These are phyloP conservation scores for Podotricha telesiphe DNA, from an alignment of 2,888 invertebrate species.

Conservation along the genomic window DNA sequence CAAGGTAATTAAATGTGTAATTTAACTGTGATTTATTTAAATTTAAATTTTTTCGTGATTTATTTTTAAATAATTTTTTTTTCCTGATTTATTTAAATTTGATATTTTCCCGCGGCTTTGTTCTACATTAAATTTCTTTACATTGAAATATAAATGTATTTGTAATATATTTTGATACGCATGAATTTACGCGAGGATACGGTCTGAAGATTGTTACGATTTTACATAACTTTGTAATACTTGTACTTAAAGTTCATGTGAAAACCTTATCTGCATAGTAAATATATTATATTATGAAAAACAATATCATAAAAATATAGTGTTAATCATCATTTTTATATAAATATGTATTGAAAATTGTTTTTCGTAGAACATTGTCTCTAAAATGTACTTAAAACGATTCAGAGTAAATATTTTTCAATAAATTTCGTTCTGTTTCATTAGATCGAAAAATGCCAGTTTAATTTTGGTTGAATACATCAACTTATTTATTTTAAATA, in stretches of 20 bases:
- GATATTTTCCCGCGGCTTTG: conserved; percentile 10
- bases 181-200: conserved; percentile 71
- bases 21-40: too few relatives aligned
- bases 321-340: conserved; percentile 69
- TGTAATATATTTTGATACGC: conserved; percentile 80
- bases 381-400: neutral
- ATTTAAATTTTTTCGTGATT: neutral
- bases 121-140: conserved; percentile 28
- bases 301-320: conserved; percentile 62
- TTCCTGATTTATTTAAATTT: neutral
- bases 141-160: conserved; percentile 64
- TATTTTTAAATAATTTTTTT: neutral
- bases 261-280: conserved; percentile 59
- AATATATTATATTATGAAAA: conserved; percentile 60
- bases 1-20: too few relatives aligned
- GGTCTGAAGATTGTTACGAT: conserved; percentile 49
- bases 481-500: conserved; percentile 4
- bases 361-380: conserved; percentile 20
- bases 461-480: neutral
- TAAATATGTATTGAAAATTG: conserved; percentile 41
- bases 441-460: neutral
- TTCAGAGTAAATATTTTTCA: neutral
- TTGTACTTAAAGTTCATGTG: conserved; percentile 67
- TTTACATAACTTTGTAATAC: conserved; percentile 55
- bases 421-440: neutral